Evolutionary conservation across 2,888 invertebrate genomes (phyloP).

Genomic region (Parochlus steinenii): DNA sequence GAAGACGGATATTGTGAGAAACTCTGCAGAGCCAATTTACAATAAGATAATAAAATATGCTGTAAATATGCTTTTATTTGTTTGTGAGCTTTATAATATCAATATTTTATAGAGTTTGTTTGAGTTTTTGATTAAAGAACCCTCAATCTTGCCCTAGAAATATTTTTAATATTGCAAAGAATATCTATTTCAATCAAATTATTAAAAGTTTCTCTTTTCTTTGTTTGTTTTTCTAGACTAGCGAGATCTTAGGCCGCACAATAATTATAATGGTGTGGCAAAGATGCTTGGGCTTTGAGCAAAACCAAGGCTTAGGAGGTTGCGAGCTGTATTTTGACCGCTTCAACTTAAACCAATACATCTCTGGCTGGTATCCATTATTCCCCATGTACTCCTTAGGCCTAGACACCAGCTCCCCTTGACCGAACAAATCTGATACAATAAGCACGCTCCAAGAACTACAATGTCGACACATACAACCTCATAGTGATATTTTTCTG

Average conservation of each 20-base stretch:
- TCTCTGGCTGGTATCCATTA: conserved; percentile 81
- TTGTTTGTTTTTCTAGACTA: conserved; percentile 32
- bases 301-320: conserved; percentile 66
- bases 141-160: too few relatives aligned
- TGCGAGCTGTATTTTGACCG: conserved; percentile 73
- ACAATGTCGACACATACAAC: too few relatives aligned
- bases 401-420: conserved; percentile 36
- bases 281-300: conserved; percentile 72
- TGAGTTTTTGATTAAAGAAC: too few relatives aligned
- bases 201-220: not conserved
- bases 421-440: conserved; percentile 20
- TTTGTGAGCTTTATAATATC: not conserved
- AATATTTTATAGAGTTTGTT: conserved; percentile 1
- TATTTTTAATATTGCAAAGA: too few relatives aligned
- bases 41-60: conserved; percentile 79
- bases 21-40: conserved; percentile 70
- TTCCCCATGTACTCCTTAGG: conserved; percentile 74
- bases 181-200: not conserved
- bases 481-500: too few relatives aligned
- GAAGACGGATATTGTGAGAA: conserved; percentile 71
- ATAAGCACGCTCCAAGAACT: too few relatives aligned
- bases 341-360: conserved; percentile 60
- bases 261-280: conserved; percentile 89
- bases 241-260: conserved; percentile 60
- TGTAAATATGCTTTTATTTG: conserved; percentile 21